These are phyloP conservation scores for Henricia sp. DNA, from an alignment of 53 echinoderm and acorn worm genomes.

Conservation along the genomic window DNA sequence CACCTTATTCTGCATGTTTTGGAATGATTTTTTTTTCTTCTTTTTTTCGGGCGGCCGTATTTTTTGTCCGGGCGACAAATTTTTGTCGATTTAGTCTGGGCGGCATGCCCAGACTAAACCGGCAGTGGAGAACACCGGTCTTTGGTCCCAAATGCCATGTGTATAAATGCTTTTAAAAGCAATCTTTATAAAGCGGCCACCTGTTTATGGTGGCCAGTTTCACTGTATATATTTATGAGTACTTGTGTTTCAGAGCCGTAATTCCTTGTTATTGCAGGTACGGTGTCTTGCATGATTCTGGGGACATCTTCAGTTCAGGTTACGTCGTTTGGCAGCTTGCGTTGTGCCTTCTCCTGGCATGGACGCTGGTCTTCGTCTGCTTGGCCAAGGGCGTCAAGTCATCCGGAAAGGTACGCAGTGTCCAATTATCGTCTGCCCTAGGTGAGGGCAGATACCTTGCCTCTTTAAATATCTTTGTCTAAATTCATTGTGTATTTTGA, in stretches of 20 bases:
- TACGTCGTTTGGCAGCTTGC: conserved; percentile 83
- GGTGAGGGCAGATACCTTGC: background rate
- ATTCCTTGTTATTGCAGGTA: conserved; percentile 54
- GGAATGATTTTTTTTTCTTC: background rate
- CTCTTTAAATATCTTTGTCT: background rate
- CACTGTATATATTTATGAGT: too few species aligned
- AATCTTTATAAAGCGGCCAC: too few species aligned
- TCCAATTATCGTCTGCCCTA: background rate
- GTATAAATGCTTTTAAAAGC: too few species aligned
- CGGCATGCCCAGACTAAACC: too few species aligned
- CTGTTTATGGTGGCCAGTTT: too few species aligned
- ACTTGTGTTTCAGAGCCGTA: background rate
- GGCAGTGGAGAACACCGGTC: too few species aligned
- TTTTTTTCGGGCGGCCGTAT: background rate
- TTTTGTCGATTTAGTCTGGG: too few species aligned
- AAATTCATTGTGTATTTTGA: too few species aligned
- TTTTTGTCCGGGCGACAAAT: too few species aligned
- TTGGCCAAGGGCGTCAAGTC: conserved; percentile 85
- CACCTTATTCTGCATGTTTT: too few species aligned
- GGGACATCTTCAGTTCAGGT: conserved; percentile 71
- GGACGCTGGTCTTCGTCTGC: conserved; percentile 77
- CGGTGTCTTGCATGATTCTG: conserved; percentile 72
- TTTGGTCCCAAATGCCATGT: too few species aligned
- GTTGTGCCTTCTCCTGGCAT: conserved; percentile 81
- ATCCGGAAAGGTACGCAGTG: conserved; percentile 80